phyloP scores from a whole-genome alignment of 2,797 vertebrate genomes.

The Gallinago stenura region DNA sequence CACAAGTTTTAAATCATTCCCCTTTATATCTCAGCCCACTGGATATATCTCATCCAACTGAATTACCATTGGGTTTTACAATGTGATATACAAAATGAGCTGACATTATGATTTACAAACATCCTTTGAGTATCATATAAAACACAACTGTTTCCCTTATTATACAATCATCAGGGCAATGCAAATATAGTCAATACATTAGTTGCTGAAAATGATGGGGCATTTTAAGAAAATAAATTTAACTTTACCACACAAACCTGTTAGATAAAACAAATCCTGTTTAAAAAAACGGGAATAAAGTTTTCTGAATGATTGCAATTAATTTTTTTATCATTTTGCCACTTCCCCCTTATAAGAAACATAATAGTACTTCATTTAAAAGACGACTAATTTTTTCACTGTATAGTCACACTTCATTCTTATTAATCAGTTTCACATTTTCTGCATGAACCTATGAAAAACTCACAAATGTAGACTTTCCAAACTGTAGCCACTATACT shows the following conservation, averaged over 20 bases:
- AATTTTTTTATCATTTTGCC: background rate
- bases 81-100: conserved; percentile 72
- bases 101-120: conserved; percentile 71
- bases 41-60: conserved; percentile 54
- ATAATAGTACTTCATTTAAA: conserved; percentile 4
- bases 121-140: conserved; percentile 71
- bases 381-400: conserved; percentile 9
- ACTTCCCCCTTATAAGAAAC: background rate
- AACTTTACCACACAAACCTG: conserved; percentile 21
- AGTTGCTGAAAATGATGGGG: conserved; percentile 24
- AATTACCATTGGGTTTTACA: conserved; percentile 77
- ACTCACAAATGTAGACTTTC: conserved; percentile 48
- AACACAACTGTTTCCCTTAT: conserved; percentile 69
- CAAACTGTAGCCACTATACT: conserved; percentile 30
- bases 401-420: conserved; percentile 8
- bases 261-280: conserved; percentile 4
- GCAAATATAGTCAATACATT: conserved; percentile 45
- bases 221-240: conserved; percentile 46
- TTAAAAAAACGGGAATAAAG: conserved; percentile 18
- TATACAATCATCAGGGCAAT: conserved; percentile 61
- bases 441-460: conserved; percentile 30
- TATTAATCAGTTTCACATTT: conserved; percentile 16
- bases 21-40: conserved; percentile 62
- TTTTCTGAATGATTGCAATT: background rate
- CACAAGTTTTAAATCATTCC: conserved; percentile 66